Conservation (phyloP, 30 jellyfish, hydroid and myxozoan species). For the Aurelia aurita region DNA sequence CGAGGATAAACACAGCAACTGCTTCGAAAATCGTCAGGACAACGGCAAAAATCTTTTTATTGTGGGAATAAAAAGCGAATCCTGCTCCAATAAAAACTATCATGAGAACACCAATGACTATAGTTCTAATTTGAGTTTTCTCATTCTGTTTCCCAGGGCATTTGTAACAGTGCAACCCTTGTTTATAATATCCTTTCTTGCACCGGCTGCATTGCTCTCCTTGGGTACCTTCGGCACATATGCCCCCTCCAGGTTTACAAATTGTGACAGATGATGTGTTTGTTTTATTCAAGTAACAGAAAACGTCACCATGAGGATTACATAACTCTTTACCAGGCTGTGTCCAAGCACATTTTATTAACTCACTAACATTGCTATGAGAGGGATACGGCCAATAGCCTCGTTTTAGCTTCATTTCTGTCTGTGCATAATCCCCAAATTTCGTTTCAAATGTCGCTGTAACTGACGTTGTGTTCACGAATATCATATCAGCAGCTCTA, state of each 20-base stretch:
- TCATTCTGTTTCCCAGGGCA: conserved; percentile 18
- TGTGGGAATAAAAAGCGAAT: conserved; percentile 12
- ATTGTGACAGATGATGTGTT: not conserved
- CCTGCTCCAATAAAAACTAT: conserved; percentile 14
- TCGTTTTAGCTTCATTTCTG: conserved; percentile 27
- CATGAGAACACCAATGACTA: not conserved
- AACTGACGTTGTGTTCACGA: not conserved
- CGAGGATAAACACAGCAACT: conserved; percentile 35
- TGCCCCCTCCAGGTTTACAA: conserved; percentile 9
- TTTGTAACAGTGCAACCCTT: conserved; percentile 27
- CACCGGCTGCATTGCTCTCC: conserved; percentile 63
- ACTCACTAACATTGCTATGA: not conserved
- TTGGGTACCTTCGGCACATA: conserved; percentile 48
- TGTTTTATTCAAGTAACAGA: not conserved
- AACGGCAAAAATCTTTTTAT: conserved; percentile 14
- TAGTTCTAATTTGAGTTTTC: not conserved
- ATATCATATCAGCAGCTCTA: no score
- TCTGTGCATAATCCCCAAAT: not conserved
- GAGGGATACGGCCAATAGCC: conserved; percentile 72
- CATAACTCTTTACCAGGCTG: conserved; percentile 42
- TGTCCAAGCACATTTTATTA: conserved; percentile 66
- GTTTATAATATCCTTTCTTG: conserved; percentile 39
- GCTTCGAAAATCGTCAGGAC: conserved; percentile 46
- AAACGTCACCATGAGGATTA: conserved; percentile 34
- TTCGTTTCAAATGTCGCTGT: not conserved